Conservation (phyloP, 2,113 vertebrate species). For the Thomomys bottae region DNA sequence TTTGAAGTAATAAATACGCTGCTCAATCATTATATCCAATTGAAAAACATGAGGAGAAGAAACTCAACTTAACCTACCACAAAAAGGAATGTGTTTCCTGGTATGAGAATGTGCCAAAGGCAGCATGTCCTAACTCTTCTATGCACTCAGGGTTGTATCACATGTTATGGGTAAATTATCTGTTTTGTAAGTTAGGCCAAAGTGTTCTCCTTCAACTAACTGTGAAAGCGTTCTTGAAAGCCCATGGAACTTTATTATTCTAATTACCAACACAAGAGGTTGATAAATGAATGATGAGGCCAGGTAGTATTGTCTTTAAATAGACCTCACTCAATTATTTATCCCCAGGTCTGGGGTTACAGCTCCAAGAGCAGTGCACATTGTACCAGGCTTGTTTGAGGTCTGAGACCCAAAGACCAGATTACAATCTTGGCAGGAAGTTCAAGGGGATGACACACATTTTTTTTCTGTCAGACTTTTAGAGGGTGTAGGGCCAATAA, state of each 20-base stretch:
- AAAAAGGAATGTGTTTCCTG: conserved; percentile 12
- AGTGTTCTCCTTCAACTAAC: conserved; percentile 76
- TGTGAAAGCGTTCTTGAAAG: conserved; percentile 83
- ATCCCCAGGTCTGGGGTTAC: conserved; percentile 83
- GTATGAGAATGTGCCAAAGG: conserved; percentile 78
- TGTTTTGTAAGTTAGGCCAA: conserved; percentile 80
- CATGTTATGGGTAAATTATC: conserved; percentile 83
- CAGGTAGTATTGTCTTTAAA: conserved; percentile 80
- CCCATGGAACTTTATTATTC: conserved; percentile 83
- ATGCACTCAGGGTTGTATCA: conserved; percentile 75
- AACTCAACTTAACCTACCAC: conserved; percentile 42
- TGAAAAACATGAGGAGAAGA: conserved; percentile 62
- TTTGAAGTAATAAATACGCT: conserved; percentile 25
- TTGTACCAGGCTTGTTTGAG: conserved; percentile 58
- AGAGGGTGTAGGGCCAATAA: conserved; percentile 58
- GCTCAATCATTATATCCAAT: conserved; percentile 22
- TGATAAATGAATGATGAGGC: conserved; percentile 83
- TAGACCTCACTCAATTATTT: conserved; percentile 85
- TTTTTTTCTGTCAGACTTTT: conserved; percentile 81
- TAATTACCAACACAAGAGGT: conserved; percentile 81
- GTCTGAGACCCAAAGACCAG: conserved; percentile 56
- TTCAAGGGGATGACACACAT: conserved; percentile 35
- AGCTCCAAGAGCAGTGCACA: conserved; percentile 78
- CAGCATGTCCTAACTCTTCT: conserved; percentile 68
- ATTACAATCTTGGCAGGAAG: conserved; percentile 74